These are phyloP conservation scores for Plebejus anna DNA, from an alignment of 2,888 invertebrate species.

Conservation along the genomic window DNA sequence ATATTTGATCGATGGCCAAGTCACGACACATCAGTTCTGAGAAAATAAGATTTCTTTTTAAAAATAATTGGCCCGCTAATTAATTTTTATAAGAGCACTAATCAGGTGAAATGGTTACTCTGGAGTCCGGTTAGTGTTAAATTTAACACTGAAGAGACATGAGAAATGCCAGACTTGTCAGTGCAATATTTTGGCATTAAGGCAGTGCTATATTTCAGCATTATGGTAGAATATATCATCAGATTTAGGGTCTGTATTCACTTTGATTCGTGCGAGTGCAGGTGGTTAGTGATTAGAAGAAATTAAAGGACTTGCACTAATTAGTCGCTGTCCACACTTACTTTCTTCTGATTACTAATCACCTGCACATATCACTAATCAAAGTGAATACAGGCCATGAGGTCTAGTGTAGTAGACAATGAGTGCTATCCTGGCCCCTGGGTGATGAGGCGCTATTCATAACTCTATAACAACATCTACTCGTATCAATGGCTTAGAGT, in stretches of 20 bases:
- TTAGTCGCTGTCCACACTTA: too few species aligned
- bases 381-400: too few species aligned
- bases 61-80: conserved; percentile 5
- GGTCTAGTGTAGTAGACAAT: neutral
- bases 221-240: too few species aligned
- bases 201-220: neutral
- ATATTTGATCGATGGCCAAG: neutral
- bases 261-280: too few species aligned
- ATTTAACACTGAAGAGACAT: neutral
- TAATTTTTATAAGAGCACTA: neutral
- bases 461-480: too few species aligned
- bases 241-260: too few species aligned
- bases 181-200: neutral
- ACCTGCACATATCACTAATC: too few species aligned
- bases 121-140: neutral
- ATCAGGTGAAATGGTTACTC: neutral
- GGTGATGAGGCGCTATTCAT: too few species aligned
- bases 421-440: neutral
- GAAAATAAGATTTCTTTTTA: conserved; percentile 2
- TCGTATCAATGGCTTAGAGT: too few species aligned
- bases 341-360: too few species aligned
- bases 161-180: neutral
- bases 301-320: too few species aligned
- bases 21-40: neutral
- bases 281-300: too few species aligned